Evolutionary conservation across 2,113 vertebrate species (phyloP), one percentile per base, ranked within the genome.

Genomic region (Callithrix jacchus): DNA sequence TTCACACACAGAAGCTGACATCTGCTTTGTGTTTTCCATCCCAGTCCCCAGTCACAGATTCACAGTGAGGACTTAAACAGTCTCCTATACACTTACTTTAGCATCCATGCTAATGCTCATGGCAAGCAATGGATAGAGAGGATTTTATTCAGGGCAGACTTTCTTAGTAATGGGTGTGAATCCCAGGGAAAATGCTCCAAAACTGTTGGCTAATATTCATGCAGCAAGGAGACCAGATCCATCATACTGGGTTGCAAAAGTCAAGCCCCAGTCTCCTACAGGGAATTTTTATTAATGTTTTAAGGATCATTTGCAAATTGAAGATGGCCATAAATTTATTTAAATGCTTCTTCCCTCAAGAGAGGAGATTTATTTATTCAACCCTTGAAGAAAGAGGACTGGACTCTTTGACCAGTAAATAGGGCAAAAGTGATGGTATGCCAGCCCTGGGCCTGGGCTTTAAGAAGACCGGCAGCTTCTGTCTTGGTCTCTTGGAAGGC

Each of bases 21-120:
- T 27, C 8, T 2, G 12, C 71, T 82, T 66, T 49, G 18, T 6
- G 2, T 54, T 93, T 91, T 61, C 40, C n/a, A 94, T 79, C 18
- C 91, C 74, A 93, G 74, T 17, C n/a, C 32, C 32, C 52, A 90
- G 27, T 25, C 47, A 40, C 6, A 56, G 13, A 80, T 49, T 70
- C 56, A 68, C 20, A 80, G 11, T 58, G 21, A 58, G 58, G 64
- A 89, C 23, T 88, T 84, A 18, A 14, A 52, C 54, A 79, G 68
- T 6, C 77, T 64, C 74, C 27, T 20, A 8, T 8, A 8, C 3
- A 37, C 27, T 35, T 32, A 84, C 8, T 16, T 52, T 32, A 77
- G 40, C 40, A 42, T n/a, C 45, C 8, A 40, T 0, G 3, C 40
- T 3, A 8, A 32, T 14, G 27, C 4, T 88, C 6, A 1, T 0